A percentile compares a stretch with the other conserved stretches of the same genome.
These are phyloP conservation scores for Sapayoa aenigma DNA, from an alignment of 2,113 vertebrate genomes.

Conservation along the genomic window DNA sequence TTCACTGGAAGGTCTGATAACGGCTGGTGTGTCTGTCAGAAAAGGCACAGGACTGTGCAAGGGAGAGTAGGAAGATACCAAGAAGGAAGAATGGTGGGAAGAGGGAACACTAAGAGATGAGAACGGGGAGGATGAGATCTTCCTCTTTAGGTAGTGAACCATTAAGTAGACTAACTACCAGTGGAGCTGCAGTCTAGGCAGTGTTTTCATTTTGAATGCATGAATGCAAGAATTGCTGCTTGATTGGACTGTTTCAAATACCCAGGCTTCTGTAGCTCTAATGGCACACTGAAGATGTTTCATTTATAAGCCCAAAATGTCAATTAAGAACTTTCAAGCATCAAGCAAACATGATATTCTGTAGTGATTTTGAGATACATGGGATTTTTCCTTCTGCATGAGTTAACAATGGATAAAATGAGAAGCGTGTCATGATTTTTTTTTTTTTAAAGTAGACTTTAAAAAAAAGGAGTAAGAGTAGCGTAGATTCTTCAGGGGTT, in stretches of 20 bases:
- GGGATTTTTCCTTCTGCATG: neutral
- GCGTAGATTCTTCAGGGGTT: neutral
- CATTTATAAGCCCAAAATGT: neutral
- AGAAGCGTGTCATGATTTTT: neutral
- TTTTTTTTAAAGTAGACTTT: neutral
- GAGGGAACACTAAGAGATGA: neutral
- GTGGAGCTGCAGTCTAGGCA: neutral
- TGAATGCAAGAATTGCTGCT: neutral
- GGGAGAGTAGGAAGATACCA: neutral
- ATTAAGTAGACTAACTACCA: neutral
- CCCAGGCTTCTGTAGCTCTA: neutral
- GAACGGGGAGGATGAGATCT: neutral
- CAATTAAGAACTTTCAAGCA: neutral
- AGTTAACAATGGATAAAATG: neutral
- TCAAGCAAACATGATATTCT: neutral
- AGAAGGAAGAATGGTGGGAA: neutral
- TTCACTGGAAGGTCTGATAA: neutral
- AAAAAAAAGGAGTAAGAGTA: neutral
- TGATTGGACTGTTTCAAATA: neutral
- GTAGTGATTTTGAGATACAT: neutral
- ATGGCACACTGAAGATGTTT: neutral
- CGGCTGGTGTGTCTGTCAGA: neutral
- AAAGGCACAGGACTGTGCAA: neutral
- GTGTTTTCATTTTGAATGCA: neutral
- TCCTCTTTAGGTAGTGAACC: neutral